phyloP scores from a whole-genome alignment of 92 coral and sea anemone species.

The Anthopleura xanthogrammica region DNA sequence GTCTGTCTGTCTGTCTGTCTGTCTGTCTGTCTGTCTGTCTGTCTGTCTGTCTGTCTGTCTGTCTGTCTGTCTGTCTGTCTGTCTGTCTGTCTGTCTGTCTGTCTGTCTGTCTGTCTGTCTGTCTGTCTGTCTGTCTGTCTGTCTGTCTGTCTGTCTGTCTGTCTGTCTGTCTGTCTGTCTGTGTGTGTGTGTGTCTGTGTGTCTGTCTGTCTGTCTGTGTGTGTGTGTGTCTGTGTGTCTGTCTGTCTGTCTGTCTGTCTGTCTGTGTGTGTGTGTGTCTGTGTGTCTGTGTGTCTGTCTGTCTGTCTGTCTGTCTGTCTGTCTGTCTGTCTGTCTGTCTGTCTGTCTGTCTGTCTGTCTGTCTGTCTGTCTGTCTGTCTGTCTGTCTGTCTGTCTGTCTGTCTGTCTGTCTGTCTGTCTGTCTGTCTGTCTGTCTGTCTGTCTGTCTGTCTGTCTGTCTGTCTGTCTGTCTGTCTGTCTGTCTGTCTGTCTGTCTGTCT shows the following conservation, averaged over 20 bases:
- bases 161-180: not conserved
- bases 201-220: not conserved
- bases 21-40: not conserved
- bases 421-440: not conserved
- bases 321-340: not conserved
- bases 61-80: not conserved
- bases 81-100: not conserved
- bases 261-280: not conserved
- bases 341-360: not conserved
- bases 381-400: not conserved
- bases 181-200: too few species aligned
- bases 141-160: not conserved
- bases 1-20: not conserved
- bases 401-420: not conserved
- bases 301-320: not conserved
- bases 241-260: not conserved
- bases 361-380: not conserved
- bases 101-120: not conserved
- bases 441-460: not conserved
- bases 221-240: too few species aligned
- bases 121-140: not conserved
- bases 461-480: not conserved
- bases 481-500: not conserved
- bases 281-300: too few species aligned
- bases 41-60: not conserved